Evolutionary conservation across 2,113 vertebrate species (phyloP).

Genomic region (Megalops atlanticus): DNA sequence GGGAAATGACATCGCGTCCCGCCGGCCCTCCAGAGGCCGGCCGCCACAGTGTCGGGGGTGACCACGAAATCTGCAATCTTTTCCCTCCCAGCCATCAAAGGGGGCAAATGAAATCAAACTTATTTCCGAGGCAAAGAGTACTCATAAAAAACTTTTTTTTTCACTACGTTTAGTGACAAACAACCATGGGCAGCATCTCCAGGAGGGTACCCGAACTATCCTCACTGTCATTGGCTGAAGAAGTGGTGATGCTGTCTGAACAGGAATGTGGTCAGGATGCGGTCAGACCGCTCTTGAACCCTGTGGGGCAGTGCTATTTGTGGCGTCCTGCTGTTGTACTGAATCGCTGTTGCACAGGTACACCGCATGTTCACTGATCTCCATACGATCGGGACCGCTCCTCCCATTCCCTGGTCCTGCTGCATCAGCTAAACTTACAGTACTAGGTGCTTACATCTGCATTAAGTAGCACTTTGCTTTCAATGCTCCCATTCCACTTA

Average conservation of each 20-base stretch:
- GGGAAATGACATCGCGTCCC: background rate
- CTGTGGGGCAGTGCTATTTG: background rate
- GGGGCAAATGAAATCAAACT: background rate
- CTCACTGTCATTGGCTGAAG: background rate
- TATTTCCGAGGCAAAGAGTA: background rate
- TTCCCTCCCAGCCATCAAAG: background rate
- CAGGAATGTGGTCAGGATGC: background rate
- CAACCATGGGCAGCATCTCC: background rate
- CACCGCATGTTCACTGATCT: background rate
- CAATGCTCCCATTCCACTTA: background rate
- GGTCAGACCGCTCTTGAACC: background rate
- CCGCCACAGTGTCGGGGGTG: background rate
- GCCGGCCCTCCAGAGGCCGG: background rate
- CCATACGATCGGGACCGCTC: background rate
- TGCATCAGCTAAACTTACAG: background rate
- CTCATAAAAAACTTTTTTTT: background rate
- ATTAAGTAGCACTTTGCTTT: constrained; percentile 4
- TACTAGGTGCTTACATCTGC: background rate
- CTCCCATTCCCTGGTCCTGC: background rate
- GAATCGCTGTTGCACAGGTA: background rate
- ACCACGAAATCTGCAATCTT: background rate
- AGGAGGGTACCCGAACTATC: background rate
- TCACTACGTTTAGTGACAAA: background rate
- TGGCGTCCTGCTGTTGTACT: background rate
- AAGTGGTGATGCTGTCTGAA: background rate